Conservation (phyloP, 2,888 invertebrate species). For the Chaitophorus viminalis region DNA sequence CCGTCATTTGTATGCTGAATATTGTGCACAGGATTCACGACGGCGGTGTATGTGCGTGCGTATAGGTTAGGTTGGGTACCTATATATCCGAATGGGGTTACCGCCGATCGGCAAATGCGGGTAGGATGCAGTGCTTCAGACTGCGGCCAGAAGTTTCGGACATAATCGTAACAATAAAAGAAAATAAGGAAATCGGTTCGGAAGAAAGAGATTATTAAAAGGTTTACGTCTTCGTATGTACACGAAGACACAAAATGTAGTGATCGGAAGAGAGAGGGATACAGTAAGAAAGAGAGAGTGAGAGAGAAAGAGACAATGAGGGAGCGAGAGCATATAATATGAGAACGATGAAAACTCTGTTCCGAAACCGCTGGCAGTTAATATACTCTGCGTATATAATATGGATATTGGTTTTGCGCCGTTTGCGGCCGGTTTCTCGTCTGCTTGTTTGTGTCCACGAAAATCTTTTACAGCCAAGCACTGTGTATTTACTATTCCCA, state of each 20-base stretch:
- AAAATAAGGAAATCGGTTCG: constrained; percentile 54
- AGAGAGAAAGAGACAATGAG: neutral
- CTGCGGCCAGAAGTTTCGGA: constrained; percentile 44
- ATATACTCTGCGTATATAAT: neutral
- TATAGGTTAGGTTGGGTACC: neutral
- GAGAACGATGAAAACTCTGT: constrained; percentile 23
- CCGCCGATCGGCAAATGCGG: neutral
- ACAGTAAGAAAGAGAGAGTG: neutral
- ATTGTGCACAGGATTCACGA: neutral
- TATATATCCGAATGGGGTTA: neutral
- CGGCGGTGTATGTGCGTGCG: neutral
- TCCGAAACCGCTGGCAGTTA: constrained; percentile 20
- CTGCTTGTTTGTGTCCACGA: neutral
- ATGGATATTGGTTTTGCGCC: constrained; percentile 24
- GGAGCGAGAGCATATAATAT: neutral
- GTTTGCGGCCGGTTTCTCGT: neutral
- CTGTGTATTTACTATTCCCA: too few relatives aligned
- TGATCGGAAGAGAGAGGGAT: neutral
- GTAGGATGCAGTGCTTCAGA: constrained; percentile 8
- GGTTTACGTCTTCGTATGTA: constrained; percentile 30
- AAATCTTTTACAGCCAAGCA: neutral
- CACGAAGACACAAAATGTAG: neutral
- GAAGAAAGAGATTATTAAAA: constrained; percentile 51
- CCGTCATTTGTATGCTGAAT: constrained; percentile 56
- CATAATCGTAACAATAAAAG: constrained; percentile 61